Base-by-base conservation (phyloP, 2,797 vertebrate genomes). In the Artibeus jamaicensis region DNA sequence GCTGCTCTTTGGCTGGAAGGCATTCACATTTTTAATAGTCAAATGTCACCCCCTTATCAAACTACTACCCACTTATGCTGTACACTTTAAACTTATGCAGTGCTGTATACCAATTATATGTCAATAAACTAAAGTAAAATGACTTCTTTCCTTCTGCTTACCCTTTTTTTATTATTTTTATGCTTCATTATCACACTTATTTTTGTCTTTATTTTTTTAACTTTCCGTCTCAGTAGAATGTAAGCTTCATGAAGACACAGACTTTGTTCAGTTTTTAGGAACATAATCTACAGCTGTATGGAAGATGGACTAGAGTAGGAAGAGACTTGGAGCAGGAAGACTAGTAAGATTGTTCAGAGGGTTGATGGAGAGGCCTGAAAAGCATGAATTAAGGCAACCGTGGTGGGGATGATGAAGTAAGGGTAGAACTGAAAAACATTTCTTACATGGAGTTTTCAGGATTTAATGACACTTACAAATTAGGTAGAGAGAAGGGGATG, bases 191-290 rank as follows among this genome's bases (percentile, higher is more conserved):
- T 71, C 67, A 83, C 6, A 3, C 65, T 68, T 78, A 39, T 81
- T 86, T 74, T 74, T 87, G 18, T 46, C 48, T 53, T 78, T 26
- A 57, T 48, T 62, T 62, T 32, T 76, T 73, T 48, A 6, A 71
- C 29, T 68, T 78, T 68, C n/a, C 29, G 22, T 79, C 16, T 67
- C 34, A 68, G 74, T 79, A 76, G 16, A 91, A 32, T 71, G 32
- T 86, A 93, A 91, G 32, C 42, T 76, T 44, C 26, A 24, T 86
- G 44, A 91, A 26, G 29, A 62, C 9, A 50, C 21, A 4, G 29
- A 68, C 26, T 71, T 89, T 59, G 24, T 59, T 97, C 46, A 50
- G 2, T 89, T 89, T 95, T 91, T 70, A 76, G 55, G 67, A 78
- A 57, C 44, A 74, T 79, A 79, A 91, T 86, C 39, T 86, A 16